phyloP scores from a whole-genome alignment of 1,140 invertebrate species.

The Ctenoplectra terminalis region DNA sequence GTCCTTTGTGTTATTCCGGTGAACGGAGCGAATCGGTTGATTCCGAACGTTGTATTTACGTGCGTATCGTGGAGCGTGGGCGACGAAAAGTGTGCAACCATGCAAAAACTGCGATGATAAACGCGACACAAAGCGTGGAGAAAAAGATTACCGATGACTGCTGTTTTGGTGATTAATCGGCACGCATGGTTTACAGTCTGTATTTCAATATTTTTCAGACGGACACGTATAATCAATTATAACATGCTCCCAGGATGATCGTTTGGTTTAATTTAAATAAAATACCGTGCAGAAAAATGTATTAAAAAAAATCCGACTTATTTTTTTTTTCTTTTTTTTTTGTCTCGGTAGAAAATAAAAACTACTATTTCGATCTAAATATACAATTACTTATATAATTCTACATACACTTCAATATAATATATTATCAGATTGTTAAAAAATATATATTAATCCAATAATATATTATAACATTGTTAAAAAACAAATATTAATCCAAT shows the following conservation, averaged over 20 bases:
- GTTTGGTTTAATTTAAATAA: conserved; percentile 13
- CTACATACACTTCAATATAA: too few relatives aligned
- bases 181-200: conserved; percentile 41
- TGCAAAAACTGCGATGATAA: conserved; percentile 63
- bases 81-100: conserved; percentile 61
- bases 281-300: background rate
- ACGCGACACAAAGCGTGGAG: conserved; percentile 54
- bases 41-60: conserved; percentile 38
- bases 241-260: background rate
- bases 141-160: conserved; percentile 59
- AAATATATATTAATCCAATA: too few relatives aligned
- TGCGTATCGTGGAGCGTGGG: background rate
- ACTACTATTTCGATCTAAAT: too few relatives aligned
- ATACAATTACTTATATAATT: too few relatives aligned
- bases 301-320: too few relatives aligned
- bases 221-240: conserved; percentile 10
- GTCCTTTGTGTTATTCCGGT: conserved; percentile 42
- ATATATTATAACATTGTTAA: too few relatives aligned
- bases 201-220: conserved; percentile 58
- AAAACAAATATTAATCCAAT: too few relatives aligned
- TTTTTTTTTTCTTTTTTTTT: too few relatives aligned
- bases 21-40: conserved; percentile 34
- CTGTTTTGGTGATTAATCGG: conserved; percentile 62
- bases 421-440: too few relatives aligned
- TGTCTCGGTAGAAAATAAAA: background rate